Conservation (phyloP, 1,140 invertebrate genomes). For the Lerema accius region DNA sequence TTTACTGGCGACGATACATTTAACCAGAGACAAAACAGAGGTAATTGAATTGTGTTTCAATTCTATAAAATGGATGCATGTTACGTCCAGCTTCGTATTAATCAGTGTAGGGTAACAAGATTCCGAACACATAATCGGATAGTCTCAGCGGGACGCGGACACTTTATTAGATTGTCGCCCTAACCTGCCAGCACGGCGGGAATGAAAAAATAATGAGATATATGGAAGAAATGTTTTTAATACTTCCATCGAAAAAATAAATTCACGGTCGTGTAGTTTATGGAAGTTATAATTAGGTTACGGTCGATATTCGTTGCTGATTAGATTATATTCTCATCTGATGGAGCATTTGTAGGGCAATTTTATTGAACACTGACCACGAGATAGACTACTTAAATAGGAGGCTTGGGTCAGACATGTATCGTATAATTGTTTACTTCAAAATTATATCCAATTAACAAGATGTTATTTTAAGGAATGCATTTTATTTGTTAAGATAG, state of each 20-base stretch:
- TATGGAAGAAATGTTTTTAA: constrained; percentile 34
- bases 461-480: too few species aligned
- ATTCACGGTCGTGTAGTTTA: neutral
- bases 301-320: neutral
- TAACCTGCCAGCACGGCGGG: constrained; percentile 59
- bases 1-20: constrained; percentile 26
- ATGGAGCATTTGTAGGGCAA: neutral
- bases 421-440: too few species aligned
- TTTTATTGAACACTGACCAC: too few species aligned
- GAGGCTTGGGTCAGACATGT: too few species aligned
- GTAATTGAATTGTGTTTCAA: constrained; percentile 66
- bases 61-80: constrained; percentile 56
- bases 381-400: too few species aligned
- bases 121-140: constrained; percentile 73
- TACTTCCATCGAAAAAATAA: constrained; percentile 32
- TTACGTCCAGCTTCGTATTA: constrained; percentile 63
- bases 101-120: constrained; percentile 79
- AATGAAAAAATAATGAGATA: constrained; percentile 57
- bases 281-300: constrained; percentile 9
- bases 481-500: too few species aligned
- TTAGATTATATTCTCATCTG: neutral
- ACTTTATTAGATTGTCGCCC: constrained; percentile 79
- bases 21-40: constrained; percentile 34
- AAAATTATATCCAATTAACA: too few species aligned
- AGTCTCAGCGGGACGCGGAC: constrained; percentile 70